A percentile compares a stretch with the other conserved stretches of the same genome.
Conservation (phyloP, 2,797 vertebrate species). For the Enteromius paludinosus region DNA sequence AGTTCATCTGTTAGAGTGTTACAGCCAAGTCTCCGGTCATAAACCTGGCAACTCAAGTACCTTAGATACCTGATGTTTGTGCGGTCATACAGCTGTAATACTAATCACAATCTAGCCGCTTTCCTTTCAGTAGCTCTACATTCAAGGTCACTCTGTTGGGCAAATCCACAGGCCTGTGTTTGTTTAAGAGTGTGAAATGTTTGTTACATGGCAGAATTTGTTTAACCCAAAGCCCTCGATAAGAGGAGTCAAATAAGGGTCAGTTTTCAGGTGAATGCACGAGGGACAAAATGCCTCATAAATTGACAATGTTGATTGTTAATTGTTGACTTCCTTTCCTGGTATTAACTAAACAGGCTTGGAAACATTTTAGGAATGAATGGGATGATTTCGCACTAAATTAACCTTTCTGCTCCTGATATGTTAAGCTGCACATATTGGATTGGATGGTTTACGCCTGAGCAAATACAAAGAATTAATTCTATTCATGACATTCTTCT, state of each 20-base stretch:
- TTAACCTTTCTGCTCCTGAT: background rate
- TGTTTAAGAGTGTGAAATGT: conserved; percentile 21
- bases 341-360: background rate
- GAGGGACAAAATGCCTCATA: background rate
- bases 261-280: background rate
- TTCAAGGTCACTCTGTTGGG: background rate
- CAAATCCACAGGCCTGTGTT: background rate
- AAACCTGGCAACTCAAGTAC: background rate
- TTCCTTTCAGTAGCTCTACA: background rate
- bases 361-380: background rate
- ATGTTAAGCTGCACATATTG: background rate
- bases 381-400: background rate
- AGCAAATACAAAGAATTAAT: background rate
- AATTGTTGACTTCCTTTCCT: background rate
- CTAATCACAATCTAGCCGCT: background rate
- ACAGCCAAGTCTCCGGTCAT: background rate
- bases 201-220: background rate
- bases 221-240: background rate
- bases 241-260: background rate
- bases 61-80: background rate
- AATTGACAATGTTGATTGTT: background rate
- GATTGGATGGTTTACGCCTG: background rate
- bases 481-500: background rate
- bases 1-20: background rate
- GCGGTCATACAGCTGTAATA: background rate